Evolutionary conservation across 2,888 invertebrate genomes (phyloP), one percentile per base, ranked within the genome.

Genomic region (Heliconius hortense): DNA sequence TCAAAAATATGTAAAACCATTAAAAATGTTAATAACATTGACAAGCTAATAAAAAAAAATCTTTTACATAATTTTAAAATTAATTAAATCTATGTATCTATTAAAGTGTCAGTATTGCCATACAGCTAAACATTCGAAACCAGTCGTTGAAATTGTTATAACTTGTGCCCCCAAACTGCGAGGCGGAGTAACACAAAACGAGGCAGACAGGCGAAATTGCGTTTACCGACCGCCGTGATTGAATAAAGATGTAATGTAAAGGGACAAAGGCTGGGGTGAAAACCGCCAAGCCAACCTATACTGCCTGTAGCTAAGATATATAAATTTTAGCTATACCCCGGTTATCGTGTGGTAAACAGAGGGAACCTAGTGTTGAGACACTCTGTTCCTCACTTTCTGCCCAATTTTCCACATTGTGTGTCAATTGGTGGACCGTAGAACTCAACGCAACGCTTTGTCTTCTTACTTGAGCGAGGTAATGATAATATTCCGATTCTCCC

Each of bases 241-340:
- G 76, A 78, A 76, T 76, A 76, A 76, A 73, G 71, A 75, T 77
- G 66, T 75, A 75, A 77, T 73, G 73, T 72, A 67, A 77, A 63
- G 69, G 69, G 69, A 73, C 73, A 64, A 60, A 74, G 72, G 48
- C 68, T 72, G 70, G 77, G 77, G 67, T 60, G 69, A 56, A 31
- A 69, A 56, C 68, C 53, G 31, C 69, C 69, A 31, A 18, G 7
- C n/a, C 21, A 66, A 43, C 39, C 11, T 66, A 43, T 39, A 39
- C 39, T 39, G 39, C 24, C 24, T 43, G 13, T 24, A 39, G 24
- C 24, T 43, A 39, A 3, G 7, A 28, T 28, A 62, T 62, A 62
- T 62, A 59, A 11, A 24, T 24, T 24, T 59, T 59, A 18, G 21
- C 53, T n/a, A 7, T 53, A 53, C 10, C 56, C 56, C 56, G 56